Percentiles rank a stretch among this genome's conserved stretches.
These are phyloP conservation scores for Alauda arvensis DNA, from an alignment of 2,797 vertebrate genomes.

Conservation along the genomic window DNA sequence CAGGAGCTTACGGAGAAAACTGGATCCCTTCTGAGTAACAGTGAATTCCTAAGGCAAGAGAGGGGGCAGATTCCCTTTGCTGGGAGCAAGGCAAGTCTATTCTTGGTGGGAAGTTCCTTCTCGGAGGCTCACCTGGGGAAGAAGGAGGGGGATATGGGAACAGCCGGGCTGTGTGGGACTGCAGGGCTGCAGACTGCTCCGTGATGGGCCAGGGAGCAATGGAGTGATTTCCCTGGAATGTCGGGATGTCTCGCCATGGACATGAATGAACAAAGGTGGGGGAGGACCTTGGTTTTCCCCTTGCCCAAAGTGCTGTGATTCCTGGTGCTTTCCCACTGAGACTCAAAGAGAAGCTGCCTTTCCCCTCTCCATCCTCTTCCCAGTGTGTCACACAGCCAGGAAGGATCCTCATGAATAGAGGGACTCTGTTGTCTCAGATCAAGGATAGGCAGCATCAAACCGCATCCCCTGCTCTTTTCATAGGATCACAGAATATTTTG, in stretches of 20 bases:
- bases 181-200: fast-evolving
- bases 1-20: neutral
- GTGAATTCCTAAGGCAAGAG: neutral
- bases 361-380: neutral
- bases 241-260: fast-evolving
- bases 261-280: neutral
- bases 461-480: neutral
- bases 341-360: neutral
- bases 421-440: fast-evolving
- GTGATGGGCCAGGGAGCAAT: neutral
- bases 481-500: neutral
- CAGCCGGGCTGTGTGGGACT: neutral
- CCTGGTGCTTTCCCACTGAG: neutral
- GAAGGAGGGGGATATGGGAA: neutral
- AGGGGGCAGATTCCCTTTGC: neutral
- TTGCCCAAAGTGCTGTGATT: neutral
- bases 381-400: fast-evolving
- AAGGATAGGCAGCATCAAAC: neutral
- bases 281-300: neutral
- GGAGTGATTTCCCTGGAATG: neutral
- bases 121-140: neutral
- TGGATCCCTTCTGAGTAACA: constrained; percentile 22
- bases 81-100: constrained; percentile 46
- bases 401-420: neutral
- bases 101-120: constrained; percentile 46